Conservation (phyloP, 2,888 invertebrate genomes). For the Pardosa pseudoannulata region DNA sequence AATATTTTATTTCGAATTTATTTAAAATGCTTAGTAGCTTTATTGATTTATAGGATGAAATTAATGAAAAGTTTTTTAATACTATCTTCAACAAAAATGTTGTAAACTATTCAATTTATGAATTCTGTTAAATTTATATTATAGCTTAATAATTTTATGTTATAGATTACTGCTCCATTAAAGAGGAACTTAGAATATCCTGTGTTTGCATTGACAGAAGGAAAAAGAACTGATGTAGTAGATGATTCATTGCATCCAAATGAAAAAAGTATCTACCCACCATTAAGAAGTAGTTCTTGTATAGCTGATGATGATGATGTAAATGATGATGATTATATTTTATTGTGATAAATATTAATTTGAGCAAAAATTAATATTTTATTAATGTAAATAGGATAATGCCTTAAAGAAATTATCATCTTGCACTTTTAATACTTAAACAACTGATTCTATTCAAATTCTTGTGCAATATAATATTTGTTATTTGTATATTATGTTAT, state of each 20-base stretch:
- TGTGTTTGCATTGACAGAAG: slow-evolving; percentile 88
- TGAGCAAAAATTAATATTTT: not conserved
- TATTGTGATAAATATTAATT: slow-evolving; percentile 36
- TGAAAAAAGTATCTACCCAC: slow-evolving; percentile 22
- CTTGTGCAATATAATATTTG: not conserved
- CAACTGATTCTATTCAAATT: not conserved
- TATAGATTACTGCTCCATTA: slow-evolving; percentile 76
- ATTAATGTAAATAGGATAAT: not conserved
- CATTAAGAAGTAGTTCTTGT: not conserved
- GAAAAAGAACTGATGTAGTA: slow-evolving; percentile 77
- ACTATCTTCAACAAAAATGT: too few relatives aligned
- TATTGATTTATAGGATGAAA: too few relatives aligned
- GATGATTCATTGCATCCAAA: slow-evolving; percentile 18
- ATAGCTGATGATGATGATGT: slow-evolving; percentile 9
- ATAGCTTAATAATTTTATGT: too few relatives aligned
- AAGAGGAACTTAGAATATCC: slow-evolving; percentile 83
- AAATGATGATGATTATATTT: slow-evolving; percentile 66
- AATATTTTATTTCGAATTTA: too few relatives aligned
- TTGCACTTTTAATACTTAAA: not conserved
- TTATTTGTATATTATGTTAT: slow-evolving; percentile 3
- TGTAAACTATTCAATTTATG: too few relatives aligned
- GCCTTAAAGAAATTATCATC: not conserved
- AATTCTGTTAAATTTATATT: too few relatives aligned
- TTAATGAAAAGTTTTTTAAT: too few relatives aligned
- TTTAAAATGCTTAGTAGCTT: too few relatives aligned